These are phyloP conservation scores for Henricia sp. DNA, from an alignment of 53 echinoderm and acorn worm genomes.

Conservation along the genomic window DNA sequence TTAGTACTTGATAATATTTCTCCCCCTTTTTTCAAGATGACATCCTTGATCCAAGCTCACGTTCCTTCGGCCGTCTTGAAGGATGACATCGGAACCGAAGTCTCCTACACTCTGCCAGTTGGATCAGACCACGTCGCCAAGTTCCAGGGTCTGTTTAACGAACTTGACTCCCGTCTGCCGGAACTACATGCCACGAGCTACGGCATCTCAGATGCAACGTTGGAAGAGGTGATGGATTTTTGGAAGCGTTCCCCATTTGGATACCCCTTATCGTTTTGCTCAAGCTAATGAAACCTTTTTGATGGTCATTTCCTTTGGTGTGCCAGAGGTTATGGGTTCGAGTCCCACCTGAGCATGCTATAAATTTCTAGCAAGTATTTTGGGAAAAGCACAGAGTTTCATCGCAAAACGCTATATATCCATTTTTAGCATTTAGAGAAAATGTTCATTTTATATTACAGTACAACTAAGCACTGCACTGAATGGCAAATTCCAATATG, in stretches of 20 bases:
- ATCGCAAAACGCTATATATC: no score
- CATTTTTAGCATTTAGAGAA: no score
- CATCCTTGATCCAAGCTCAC: constrained; percentile 71
- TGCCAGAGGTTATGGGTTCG: no score
- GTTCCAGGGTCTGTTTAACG: constrained; percentile 80
- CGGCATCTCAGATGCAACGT: constrained; percentile 85
- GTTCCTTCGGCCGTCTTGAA: constrained; percentile 67
- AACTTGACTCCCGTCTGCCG: constrained; percentile 68
- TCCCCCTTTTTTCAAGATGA: constrained; percentile 36
- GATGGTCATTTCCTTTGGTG: no score
- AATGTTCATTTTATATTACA: no score
- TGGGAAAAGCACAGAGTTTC: no score
- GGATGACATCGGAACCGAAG: constrained; percentile 80
- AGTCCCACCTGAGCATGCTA: no score
- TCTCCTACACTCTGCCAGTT: constrained; percentile 78
- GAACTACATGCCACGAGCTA: constrained; percentile 77
- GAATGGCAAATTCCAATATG: no score
- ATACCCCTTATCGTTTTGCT: no score
- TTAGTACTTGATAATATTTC: neutral
- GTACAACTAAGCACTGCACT: no score
- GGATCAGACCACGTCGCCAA: constrained; percentile 57
- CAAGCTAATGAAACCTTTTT: no score
- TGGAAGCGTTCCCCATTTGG: no score
- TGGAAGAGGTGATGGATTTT: constrained; percentile 97
- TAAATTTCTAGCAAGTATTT: neutral